Percentiles rank a stretch among this genome's conserved stretches.
These are phyloP conservation scores for Apis dorsata DNA, from an alignment of 1,140 invertebrate genomes.

Conservation along the genomic window DNA sequence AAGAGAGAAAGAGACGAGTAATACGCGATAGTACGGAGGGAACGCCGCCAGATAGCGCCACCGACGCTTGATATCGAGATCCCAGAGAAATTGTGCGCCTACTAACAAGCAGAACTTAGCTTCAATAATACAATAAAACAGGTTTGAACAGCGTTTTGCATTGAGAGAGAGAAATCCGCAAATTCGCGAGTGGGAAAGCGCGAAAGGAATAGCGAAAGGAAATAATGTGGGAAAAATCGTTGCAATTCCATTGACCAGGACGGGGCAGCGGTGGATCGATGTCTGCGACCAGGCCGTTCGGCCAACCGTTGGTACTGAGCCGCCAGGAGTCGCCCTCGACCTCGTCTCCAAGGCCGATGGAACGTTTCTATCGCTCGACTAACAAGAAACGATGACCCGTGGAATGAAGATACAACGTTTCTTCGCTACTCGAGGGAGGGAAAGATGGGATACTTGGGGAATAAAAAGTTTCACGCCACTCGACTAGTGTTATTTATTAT, in stretches of 20 bases:
- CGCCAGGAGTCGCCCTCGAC: slow-evolving; percentile 76
- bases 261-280: slow-evolving; percentile 73
- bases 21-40: too few species aligned
- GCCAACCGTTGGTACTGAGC: slow-evolving; percentile 85
- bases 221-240: slow-evolving; percentile 42
- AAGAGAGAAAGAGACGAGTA: background rate
- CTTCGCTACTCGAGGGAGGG: background rate
- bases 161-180: slow-evolving; percentile 27
- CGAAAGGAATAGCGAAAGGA: background rate
- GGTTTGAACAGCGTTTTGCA: background rate
- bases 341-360: slow-evolving; percentile 66
- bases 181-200: background rate
- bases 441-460: too few species aligned
- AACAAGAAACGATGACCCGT: slow-evolving; percentile 72
- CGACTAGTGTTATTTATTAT: too few species aligned
- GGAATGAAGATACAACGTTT: background rate
- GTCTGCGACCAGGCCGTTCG: slow-evolving; percentile 86
- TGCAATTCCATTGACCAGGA: slow-evolving; percentile 72
- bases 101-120: background rate
- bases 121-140: background rate
- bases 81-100: background rate
- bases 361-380: slow-evolving; percentile 43
- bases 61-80: background rate
- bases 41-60: background rate
- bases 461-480: too few species aligned